Conservation (phyloP, 1,140 invertebrate species). For the Achatina immaculata region DNA sequence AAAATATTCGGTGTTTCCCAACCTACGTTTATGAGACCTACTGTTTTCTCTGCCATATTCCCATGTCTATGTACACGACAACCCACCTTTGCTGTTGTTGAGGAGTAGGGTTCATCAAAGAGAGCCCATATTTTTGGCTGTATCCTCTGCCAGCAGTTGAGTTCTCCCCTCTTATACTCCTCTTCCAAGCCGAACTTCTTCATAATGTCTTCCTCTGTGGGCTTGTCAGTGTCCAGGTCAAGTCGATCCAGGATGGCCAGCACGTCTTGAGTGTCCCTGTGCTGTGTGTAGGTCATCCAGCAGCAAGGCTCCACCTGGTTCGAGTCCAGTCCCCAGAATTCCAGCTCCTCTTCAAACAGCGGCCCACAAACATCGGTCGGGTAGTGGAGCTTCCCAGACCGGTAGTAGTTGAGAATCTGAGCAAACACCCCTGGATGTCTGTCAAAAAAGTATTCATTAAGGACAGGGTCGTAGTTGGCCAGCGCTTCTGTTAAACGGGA, state of each 20-base stretch:
- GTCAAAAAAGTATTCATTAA: constrained; percentile 99
- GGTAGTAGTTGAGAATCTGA: constrained; percentile 89
- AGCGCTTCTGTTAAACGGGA: constrained; percentile 89
- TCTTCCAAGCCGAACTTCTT: constrained; percentile 91
- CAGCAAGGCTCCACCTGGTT: constrained; percentile 94
- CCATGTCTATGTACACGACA: too few species aligned
- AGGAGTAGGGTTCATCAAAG: constrained; percentile 72
- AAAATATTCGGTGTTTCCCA: too few species aligned
- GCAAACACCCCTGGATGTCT: constrained; percentile 97
- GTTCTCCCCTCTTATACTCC: constrained; percentile 80
- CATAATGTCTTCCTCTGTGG: constrained; percentile 88
- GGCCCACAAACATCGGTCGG: constrained; percentile 98
- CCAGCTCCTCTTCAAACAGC: constrained; percentile 90
- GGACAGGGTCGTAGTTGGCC: constrained; percentile 94
- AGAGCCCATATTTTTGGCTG: constrained; percentile 90
- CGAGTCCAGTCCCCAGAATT: constrained; percentile 70
- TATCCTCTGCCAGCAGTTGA: constrained; percentile 82
- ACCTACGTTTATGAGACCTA: too few species aligned
- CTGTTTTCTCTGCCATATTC: too few species aligned
- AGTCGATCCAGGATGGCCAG: constrained; percentile 94
- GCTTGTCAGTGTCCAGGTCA: constrained; percentile 90
- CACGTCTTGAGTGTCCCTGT: constrained; percentile 95
- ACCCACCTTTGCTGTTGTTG: not conserved
- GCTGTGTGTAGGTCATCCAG: constrained; percentile 95
- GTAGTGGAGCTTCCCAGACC: constrained; percentile 97